Conservation (phyloP, 2,888 invertebrate genomes). For the Machimus rusticus region DNA sequence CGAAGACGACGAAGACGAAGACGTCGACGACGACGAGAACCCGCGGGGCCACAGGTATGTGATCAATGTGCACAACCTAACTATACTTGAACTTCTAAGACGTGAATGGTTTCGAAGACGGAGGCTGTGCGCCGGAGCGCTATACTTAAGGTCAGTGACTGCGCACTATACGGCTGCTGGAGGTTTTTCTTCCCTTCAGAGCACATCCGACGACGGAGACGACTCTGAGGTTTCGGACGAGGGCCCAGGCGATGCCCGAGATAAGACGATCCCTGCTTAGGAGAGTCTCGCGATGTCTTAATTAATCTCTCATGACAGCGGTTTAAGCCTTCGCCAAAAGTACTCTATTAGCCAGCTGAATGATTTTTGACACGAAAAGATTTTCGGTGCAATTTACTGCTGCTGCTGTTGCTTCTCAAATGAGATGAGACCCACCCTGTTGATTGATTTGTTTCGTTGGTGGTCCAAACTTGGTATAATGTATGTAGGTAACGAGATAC, state of each 20-base stretch:
- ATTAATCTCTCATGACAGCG: constrained; percentile 36
- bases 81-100: neutral
- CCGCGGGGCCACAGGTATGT: neutral
- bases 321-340: neutral
- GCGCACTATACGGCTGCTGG: neutral
- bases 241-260: neutral
- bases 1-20: neutral
- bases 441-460: neutral
- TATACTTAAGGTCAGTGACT: constrained; percentile 30
- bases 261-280: constrained; percentile 5
- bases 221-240: neutral
- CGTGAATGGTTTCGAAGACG: neutral
- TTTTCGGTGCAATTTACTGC: neutral
- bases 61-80: neutral
- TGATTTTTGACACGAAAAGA: neutral
- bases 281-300: constrained; percentile 24
- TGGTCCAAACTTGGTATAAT: neutral
- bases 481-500: neutral
- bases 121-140: constrained; percentile 8
- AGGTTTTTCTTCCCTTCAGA: constrained; percentile 12
- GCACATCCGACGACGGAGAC: neutral
- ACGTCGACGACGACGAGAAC: neutral
- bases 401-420: neutral
- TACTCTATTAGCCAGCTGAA: neutral
- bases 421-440: neutral